Conservation (phyloP, 2,888 invertebrate species). For the Xestia sexstrigata region DNA sequence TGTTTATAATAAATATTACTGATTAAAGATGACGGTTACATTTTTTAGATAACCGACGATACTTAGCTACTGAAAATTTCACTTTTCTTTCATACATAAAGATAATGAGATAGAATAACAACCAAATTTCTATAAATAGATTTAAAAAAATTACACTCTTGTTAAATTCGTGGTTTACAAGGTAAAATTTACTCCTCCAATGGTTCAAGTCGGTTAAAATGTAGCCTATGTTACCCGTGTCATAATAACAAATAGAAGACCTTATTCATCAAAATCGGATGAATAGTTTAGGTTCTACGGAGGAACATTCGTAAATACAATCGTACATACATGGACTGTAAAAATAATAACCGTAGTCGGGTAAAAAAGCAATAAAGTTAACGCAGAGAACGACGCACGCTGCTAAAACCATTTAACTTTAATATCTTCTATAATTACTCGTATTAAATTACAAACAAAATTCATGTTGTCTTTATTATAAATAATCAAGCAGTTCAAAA, state of each 20-base stretch:
- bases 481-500: slow-evolving; percentile 26
- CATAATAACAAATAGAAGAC: no score
- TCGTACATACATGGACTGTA: no score
- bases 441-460: slow-evolving; percentile 13
- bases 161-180: no score
- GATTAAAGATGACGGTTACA: background rate
- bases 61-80: background rate
- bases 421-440: background rate
- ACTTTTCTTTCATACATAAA: background rate
- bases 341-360: no score
- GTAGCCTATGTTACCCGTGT: no score
- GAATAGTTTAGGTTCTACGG: no score
- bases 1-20: background rate
- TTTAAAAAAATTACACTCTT: background rate
- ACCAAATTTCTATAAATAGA: background rate
- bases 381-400: no score
- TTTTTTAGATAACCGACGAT: background rate
- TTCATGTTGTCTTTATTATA: background rate
- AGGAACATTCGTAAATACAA: no score
- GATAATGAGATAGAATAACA: background rate
- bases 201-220: no score
- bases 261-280: no score
- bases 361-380: background rate
- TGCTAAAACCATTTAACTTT: background rate
- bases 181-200: no score